Evolutionary conservation across 2,113 vertebrate genomes (phyloP).

Genomic region (Tichodroma muraria): DNA sequence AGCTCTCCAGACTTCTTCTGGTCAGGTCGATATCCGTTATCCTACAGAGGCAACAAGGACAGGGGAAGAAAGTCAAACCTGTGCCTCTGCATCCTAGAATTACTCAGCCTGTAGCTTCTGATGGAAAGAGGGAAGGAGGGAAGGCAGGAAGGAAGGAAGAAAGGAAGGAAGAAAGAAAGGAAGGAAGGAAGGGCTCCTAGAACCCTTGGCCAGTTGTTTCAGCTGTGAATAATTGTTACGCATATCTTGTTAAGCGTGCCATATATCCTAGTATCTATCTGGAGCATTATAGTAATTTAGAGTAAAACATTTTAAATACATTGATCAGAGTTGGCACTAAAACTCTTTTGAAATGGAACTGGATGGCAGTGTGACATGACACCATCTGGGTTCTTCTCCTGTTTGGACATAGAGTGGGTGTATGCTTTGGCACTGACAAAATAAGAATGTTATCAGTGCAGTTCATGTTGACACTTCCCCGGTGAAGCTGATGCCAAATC

Average conservation of each 20-base stretch:
- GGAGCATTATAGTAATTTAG: neutral
- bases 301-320: constrained; percentile 9
- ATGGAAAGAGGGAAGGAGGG: too few relatives aligned
- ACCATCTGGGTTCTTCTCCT: constrained; percentile 29
- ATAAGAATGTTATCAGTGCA: neutral
- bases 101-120: neutral
- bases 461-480: neutral
- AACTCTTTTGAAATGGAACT: constrained; percentile 2
- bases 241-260: neutral
- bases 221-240: neutral
- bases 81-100: neutral
- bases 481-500: neutral
- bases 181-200: too few relatives aligned
- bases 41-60: neutral
- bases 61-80: neutral
- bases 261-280: neutral
- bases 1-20: neutral
- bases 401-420: constrained; percentile 28
- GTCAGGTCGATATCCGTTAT: neutral
- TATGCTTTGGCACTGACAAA: constrained; percentile 15
- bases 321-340: constrained; percentile 9
- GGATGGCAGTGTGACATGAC: neutral
- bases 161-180: neutral
- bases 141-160: neutral
- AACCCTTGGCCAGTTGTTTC: neutral